phyloP scores from a whole-genome alignment of 2,113 vertebrate genomes.

The Andinoacara biseriatus region DNA sequence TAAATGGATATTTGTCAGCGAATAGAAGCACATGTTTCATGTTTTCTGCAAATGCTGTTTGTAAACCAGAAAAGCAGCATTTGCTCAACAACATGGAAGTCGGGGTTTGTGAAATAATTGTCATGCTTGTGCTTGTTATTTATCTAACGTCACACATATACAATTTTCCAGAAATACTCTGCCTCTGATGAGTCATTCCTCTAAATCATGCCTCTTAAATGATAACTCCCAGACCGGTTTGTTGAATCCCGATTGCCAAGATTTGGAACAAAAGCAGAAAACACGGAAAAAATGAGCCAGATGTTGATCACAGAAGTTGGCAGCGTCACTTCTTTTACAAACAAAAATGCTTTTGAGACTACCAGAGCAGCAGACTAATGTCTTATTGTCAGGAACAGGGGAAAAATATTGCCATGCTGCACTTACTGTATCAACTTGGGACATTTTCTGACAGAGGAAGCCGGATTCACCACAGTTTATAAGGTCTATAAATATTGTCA shows the following conservation, averaged over 20 bases:
- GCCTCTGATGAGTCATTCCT: slow-evolving; percentile 58
- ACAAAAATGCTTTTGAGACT: slow-evolving; percentile 75
- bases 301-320: slow-evolving; percentile 72
- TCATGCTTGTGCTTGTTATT: slow-evolving; percentile 55
- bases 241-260: slow-evolving; percentile 56
- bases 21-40: slow-evolving; percentile 52
- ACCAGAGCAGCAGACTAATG: slow-evolving; percentile 72
- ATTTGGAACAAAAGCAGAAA: slow-evolving; percentile 50
- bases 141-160: slow-evolving; percentile 61
- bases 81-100: slow-evolving; percentile 55
- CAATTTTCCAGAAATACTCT: slow-evolving; percentile 54
- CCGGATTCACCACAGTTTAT: slow-evolving; percentile 73
- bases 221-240: slow-evolving; percentile 62
- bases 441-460: slow-evolving; percentile 63
- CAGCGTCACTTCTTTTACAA: slow-evolving; percentile 57
- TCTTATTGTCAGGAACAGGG: slow-evolving; percentile 59
- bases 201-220: slow-evolving; percentile 57
- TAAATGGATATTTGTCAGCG: slow-evolving; percentile 35
- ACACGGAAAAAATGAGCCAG: slow-evolving; percentile 60
- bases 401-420: slow-evolving; percentile 20
- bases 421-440: slow-evolving; percentile 59
- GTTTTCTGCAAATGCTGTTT: slow-evolving; percentile 54
- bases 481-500: slow-evolving; percentile 76
- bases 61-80: slow-evolving; percentile 26
- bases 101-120: slow-evolving; percentile 60